Evolutionary conservation across 2,888 invertebrate genomes (phyloP).

Genomic region (Andrena praecox): DNA sequence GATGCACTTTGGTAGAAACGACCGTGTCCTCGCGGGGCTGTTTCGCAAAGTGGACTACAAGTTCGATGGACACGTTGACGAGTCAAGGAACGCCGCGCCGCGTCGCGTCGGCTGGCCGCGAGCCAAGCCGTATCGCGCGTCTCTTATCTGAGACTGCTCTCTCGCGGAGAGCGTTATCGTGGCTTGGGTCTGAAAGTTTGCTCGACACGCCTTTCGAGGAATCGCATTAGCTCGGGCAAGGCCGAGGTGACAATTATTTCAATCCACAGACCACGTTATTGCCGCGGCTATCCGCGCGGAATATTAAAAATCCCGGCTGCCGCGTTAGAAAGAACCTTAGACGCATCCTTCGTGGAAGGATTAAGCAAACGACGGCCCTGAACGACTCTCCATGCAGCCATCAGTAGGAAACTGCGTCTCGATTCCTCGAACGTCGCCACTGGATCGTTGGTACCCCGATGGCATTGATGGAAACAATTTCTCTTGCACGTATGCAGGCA

Average conservation of each 20-base stretch:
- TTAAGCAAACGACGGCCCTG: constrained; percentile 49
- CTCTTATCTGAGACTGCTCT: constrained; percentile 60
- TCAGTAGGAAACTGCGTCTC: constrained; percentile 37
- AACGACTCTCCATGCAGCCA: constrained; percentile 24
- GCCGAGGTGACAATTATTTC: constrained; percentile 65
- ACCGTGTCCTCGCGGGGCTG: constrained; percentile 22
- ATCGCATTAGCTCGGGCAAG: constrained; percentile 64
- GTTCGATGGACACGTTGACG: constrained; percentile 59
- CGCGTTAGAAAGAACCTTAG: constrained; percentile 38
- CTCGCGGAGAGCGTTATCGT: constrained; percentile 57
- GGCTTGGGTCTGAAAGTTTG: constrained; percentile 59
- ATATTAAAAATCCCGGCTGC: constrained; percentile 45
- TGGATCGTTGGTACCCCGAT: not conserved
- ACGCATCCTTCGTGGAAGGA: constrained; percentile 58
- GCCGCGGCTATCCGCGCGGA: constrained; percentile 37
- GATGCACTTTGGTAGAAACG: constrained; percentile 31
- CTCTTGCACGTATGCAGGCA: not conserved
- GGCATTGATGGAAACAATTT: not conserved
- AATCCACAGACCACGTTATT: constrained; percentile 46
- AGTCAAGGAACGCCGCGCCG: constrained; percentile 35
- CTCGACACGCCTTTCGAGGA: constrained; percentile 62
- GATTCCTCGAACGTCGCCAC: not conserved
- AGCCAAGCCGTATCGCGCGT: constrained; percentile 59
- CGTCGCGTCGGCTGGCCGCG: constrained; percentile 50
- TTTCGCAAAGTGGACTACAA: constrained; percentile 56